phyloP scores from a whole-genome alignment of 2,113 vertebrate genomes.

The Nyctibius bracteatus region DNA sequence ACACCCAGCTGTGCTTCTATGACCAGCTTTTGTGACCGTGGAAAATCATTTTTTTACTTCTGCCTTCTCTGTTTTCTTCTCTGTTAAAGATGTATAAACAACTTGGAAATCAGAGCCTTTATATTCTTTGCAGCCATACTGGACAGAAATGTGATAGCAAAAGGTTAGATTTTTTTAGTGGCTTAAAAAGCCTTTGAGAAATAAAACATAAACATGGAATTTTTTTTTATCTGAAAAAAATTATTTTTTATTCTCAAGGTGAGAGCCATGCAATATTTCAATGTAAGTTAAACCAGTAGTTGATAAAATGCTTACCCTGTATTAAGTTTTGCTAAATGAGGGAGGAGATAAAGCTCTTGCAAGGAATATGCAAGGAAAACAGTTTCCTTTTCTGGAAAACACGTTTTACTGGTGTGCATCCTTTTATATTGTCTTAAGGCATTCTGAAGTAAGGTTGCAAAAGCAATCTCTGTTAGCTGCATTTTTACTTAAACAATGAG shows the following conservation, averaged over 20 bases:
- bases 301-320: neutral
- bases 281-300: neutral
- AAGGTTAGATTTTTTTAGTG: neutral
- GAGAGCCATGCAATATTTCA: neutral
- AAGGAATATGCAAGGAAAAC: neutral
- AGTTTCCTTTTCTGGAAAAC: neutral
- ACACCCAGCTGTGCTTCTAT: conserved; percentile 41
- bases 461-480: neutral
- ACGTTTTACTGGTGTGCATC: neutral
- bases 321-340: neutral
- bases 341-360: neutral
- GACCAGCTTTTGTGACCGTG: neutral
- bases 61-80: neutral
- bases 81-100: neutral
- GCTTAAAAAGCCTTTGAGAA: neutral
- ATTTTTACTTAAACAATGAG: neutral
- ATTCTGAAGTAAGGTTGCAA: neutral
- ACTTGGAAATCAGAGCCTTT: neutral
- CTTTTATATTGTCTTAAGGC: neutral
- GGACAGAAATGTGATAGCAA: neutral
- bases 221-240: neutral
- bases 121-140: neutral
- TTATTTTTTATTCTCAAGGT: neutral
- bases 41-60: neutral
- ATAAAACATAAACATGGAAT: neutral